These are phyloP conservation scores for Corythoichthys haematopterus DNA, from an alignment of 2,113 vertebrate species.

Conservation along the genomic window DNA sequence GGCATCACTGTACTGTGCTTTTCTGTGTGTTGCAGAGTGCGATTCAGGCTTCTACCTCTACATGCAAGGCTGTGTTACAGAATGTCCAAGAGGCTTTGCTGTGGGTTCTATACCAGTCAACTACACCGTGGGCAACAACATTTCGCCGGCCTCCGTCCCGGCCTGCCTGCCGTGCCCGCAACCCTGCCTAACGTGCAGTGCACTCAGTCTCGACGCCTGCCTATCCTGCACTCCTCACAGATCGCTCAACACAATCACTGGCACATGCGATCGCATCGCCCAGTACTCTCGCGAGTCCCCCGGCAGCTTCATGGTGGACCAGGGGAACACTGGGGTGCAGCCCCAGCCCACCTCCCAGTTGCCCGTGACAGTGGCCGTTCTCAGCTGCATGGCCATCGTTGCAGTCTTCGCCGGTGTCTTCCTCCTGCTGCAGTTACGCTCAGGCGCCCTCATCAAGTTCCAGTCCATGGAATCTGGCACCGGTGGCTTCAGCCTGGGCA, in stretches of 20 bases:
- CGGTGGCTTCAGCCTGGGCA: conserved; percentile 56
- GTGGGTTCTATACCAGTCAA: conserved; percentile 68
- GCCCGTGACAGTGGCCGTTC: conserved; percentile 79
- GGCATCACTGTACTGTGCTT: background rate
- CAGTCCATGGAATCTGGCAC: conserved; percentile 76
- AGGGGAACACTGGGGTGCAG: background rate
- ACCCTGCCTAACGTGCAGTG: conserved; percentile 83
- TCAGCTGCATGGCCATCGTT: conserved; percentile 86
- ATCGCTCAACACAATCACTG: conserved; percentile 74
- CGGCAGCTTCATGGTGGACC: conserved; percentile 39
- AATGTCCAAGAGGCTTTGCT: conserved; percentile 79
- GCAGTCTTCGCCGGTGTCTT: conserved; percentile 83
- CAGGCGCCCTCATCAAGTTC: conserved; percentile 77
- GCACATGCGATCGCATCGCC: conserved; percentile 81
- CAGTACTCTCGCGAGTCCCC: conserved; percentile 87
- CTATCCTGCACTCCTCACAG: conserved; percentile 86
- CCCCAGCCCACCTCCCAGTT: conserved; percentile 61
- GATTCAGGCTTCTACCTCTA: conserved; percentile 85
- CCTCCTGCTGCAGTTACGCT: conserved; percentile 85
- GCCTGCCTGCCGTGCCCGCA: conserved; percentile 81
- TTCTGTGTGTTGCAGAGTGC: conserved; percentile 75
- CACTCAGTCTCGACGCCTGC: conserved; percentile 78
- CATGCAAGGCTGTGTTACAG: conserved; percentile 83
- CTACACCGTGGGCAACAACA: conserved; percentile 75
- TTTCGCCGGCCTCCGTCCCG: conserved; percentile 71